phyloP scores from a whole-genome alignment of 2,888 invertebrate genomes.

The Brachypalpus laphriformis region DNA sequence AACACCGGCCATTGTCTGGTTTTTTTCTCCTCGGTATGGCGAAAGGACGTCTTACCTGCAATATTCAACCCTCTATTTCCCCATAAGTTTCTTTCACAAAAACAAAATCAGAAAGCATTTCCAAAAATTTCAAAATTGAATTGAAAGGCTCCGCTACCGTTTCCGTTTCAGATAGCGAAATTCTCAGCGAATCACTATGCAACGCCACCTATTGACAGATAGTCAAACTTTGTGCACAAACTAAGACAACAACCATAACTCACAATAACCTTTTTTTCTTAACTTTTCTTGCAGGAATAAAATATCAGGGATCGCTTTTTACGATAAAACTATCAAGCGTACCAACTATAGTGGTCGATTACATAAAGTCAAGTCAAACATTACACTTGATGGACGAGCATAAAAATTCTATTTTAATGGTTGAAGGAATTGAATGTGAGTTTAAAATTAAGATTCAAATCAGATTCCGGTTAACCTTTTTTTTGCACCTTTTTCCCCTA shows the following conservation, averaged over 20 bases:
- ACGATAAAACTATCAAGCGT: constrained; percentile 52
- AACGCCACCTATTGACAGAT: constrained; percentile 8
- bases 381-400: constrained; percentile 40
- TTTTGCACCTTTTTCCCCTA: constrained; percentile 58
- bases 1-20: no score
- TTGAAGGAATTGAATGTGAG: constrained; percentile 75
- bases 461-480: no score
- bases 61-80: no score
- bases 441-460: constrained; percentile 4
- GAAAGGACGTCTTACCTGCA: no score
- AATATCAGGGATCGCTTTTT: constrained; percentile 77
- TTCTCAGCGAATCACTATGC: neutral
- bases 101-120: no score
- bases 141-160: no score
- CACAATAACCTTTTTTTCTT: neutral
- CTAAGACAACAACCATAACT: constrained; percentile 1
- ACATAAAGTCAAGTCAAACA: constrained; percentile 1
- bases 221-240: neutral
- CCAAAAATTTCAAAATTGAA: no score
- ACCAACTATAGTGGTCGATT: constrained; percentile 28
- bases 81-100: no score
- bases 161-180: no score
- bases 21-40: no score
- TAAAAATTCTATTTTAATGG: constrained; percentile 33
- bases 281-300: constrained; percentile 75